phyloP scores from a whole-genome alignment of 2,888 invertebrate genomes.

The Arctia plantaginis region DNA sequence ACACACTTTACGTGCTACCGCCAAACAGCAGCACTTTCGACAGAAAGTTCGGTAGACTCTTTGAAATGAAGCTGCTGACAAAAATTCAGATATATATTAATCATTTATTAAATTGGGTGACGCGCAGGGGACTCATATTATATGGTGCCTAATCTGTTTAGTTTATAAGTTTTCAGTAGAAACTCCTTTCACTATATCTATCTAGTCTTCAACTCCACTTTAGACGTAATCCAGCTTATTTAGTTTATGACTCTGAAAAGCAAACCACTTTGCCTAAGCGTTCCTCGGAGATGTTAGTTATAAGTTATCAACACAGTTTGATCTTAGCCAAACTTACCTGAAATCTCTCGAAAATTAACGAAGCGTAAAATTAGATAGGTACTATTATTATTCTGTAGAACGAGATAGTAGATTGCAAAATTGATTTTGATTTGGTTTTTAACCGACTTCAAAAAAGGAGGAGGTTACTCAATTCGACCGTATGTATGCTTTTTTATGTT shows the following conservation, averaged over 20 bases:
- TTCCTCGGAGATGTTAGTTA: slow-evolving; percentile 8
- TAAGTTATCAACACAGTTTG: slow-evolving; percentile 5
- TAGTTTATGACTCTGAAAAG: slow-evolving; percentile 11
- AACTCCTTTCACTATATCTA: slow-evolving; percentile 10
- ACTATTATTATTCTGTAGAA: background rate
- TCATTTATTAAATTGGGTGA: too few species aligned
- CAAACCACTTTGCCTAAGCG: slow-evolving; percentile 1
- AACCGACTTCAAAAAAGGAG: too few species aligned
- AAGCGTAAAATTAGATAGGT: background rate
- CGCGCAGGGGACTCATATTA: too few species aligned
- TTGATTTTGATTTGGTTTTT: background rate
- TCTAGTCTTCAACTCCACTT: slow-evolving; percentile 15
- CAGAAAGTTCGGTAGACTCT: too few species aligned
- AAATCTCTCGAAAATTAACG: background rate
- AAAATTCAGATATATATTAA: too few species aligned
- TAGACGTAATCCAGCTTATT: slow-evolving; percentile 17
- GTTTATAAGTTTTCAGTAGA: slow-evolving; percentile 2
- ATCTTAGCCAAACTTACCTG: background rate
- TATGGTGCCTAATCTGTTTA: background rate
- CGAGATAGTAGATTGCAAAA: background rate
- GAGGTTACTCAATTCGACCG: too few species aligned
- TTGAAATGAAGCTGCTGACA: too few species aligned
- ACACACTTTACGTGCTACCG: too few species aligned
- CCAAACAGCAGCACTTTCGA: too few species aligned
- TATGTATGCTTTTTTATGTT: too few species aligned